Base-by-base conservation (phyloP, 1,140 invertebrate species). In the Leptopilina boulardi region DNA sequence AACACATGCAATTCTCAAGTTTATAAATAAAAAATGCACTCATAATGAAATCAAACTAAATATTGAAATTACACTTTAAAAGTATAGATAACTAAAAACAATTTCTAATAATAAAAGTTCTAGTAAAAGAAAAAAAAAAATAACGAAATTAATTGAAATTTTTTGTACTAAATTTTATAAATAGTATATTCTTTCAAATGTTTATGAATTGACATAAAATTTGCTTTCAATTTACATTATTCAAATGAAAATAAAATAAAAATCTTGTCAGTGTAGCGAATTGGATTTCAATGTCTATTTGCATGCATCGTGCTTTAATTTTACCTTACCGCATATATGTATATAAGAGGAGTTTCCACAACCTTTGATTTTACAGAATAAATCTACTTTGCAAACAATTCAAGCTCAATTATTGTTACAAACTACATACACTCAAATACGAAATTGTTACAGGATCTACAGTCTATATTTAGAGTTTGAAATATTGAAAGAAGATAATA, bases 341-440 rank as follows among this genome's bases (percentile, higher is more conserved):
- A n/a, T n/a, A n/a, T 30, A 13, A 75, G 41, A 74, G 77, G 42
- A 38, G 76, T 74, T 71, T 76, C 80, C 77, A 59, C 54, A 51
- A 83, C 83, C 77, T 30, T 51, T 47, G 26, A 19, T 71, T 72
- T 23, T 51, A 78, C 71, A 34, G 47, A 72, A 26, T 47, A 21
- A n/a, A 59, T 81, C 75, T 81, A 72, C 56, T 54, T 82, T 71
- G 59, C 44, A 80, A 78, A 72, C 54, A 81, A 79, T 70, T 59
- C 82, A 83, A 82, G 80, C 82, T 72, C 84, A 82, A 83, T 82
- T 80, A 80, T 78, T 38, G 38, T 73, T 70, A n/a, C 30, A 70
- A 34, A 18, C 70, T 26, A 38, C 30, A 76, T 76, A 23, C 26
- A 11, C 5, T 18, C 21, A 18, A 47, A 56, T n/a, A 23, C 13